Evolutionary conservation across 2,113 vertebrate genomes (phyloP), one percentile per base, ranked within the genome.

Genomic region (Sander vitreus): DNA sequence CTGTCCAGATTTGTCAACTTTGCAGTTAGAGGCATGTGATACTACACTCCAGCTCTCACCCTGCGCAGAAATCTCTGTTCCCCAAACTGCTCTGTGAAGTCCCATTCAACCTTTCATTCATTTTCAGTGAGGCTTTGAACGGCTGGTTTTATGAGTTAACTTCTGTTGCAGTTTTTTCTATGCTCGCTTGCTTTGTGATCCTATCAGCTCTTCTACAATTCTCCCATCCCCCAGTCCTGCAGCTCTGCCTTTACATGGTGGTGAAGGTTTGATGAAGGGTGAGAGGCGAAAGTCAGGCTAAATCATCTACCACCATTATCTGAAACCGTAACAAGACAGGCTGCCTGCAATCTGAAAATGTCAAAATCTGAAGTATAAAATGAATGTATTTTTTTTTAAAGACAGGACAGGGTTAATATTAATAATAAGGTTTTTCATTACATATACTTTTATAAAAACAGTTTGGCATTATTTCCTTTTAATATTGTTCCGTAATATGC

Each of bases 71-170:
- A 77, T 54, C 39, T 48, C 77, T 11, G 0, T 45, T 76, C 39
- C 74, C 64, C 23, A 80, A 53, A 7, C 58, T 72, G 51, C 59
- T 71, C 58, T 81, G 76, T 73, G 33, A 78, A 57, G 47, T 75
- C 59, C 65, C 76, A 78, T 83, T 84, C 89, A 85, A 75, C 36
- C 76, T 55, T 75, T 80, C 76, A 75, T 71, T 73, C 45, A 54
- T 70, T 74, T 84, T 85, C 62, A 90, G 90, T 70, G 77, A 65
- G 60, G 48, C 90, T 86, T 90, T 93, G 80, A 85, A 66, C 62
- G 59, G 4, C 43, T 10, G 50, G 23, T 59, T 67, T 79, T 75
- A 63, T 68, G 81, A 80, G 60, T 59, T 60, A 78, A 80, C 71
- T 68, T n/a, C 53, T 62, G 48, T 67, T 84, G 58, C 25, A 53